A percentile compares a stretch with the other conserved stretches of the same genome.
Evolutionary conservation across 2,888 invertebrate genomes (phyloP).

Genomic region (Phanerotoma sp.): DNA sequence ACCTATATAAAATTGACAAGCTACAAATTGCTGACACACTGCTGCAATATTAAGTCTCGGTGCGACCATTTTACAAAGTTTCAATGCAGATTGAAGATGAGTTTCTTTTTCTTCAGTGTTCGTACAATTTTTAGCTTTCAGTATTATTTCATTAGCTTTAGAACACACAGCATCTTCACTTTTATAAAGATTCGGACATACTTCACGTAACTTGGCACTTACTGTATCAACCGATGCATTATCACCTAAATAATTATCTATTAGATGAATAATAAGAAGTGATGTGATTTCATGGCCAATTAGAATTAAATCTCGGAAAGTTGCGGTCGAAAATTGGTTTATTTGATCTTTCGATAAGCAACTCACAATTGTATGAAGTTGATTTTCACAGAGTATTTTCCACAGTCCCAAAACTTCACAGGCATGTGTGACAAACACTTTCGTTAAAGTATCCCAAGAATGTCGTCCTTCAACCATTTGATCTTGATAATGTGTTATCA

Average conservation of each 20-base stretch:
- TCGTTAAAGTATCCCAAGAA: constrained; percentile 76
- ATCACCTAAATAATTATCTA: constrained; percentile 90
- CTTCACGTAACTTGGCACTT: constrained; percentile 80
- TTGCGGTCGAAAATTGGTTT: constrained; percentile 62
- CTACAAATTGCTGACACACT: constrained; percentile 82
- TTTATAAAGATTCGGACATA: constrained; percentile 92
- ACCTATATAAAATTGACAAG: constrained; percentile 81
- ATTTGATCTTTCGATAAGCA: constrained; percentile 68
- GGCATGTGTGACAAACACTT: constrained; percentile 72
- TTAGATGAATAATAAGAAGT: constrained; percentile 78
- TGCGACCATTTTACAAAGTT: constrained; percentile 86
- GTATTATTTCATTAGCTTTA: constrained; percentile 88
- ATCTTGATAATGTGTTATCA: constrained; percentile 44
- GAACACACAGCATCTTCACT: constrained; percentile 95
- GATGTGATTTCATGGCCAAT: constrained; percentile 76
- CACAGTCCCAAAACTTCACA: constrained; percentile 91
- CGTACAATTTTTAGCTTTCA: constrained; percentile 74
- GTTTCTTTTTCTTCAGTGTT: constrained; percentile 77
- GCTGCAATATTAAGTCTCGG: constrained; percentile 81
- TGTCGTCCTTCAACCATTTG: constrained; percentile 68
- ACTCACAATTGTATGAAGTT: constrained; percentile 78
- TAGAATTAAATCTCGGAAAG: constrained; percentile 74
- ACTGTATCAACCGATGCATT: constrained; percentile 94
- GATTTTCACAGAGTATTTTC: constrained; percentile 91
- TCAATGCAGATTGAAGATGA: constrained; percentile 73